These are phyloP conservation scores for Anguilla japonica DNA, from an alignment of 2,113 vertebrate genomes.

Conservation along the genomic window DNA sequence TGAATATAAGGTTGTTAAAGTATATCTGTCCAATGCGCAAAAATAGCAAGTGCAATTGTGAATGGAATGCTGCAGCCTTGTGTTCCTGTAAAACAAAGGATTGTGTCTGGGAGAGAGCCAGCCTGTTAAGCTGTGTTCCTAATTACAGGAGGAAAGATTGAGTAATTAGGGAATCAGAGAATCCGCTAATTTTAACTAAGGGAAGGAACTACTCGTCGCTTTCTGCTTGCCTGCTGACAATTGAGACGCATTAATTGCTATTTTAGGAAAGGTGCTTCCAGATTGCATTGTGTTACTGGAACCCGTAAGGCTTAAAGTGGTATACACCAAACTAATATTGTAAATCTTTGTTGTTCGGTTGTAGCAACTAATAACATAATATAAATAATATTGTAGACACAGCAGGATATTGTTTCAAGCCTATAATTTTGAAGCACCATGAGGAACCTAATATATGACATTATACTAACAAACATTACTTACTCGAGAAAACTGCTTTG, in stretches of 20 bases:
- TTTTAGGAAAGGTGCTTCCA: conserved; percentile 9
- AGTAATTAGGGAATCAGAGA: conserved; percentile 52
- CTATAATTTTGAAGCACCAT: background rate
- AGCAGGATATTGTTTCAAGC: background rate
- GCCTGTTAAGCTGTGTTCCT: conserved; percentile 23
- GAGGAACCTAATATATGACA: background rate
- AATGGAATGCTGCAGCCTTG: conserved; percentile 3
- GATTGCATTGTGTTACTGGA: background rate
- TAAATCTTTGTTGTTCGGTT: background rate
- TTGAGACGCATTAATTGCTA: conserved; percentile 27
- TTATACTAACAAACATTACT: background rate
- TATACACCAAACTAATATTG: background rate
- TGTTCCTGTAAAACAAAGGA: conserved; percentile 4
- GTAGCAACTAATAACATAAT: background rate
- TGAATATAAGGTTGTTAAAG: background rate
- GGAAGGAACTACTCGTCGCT: conserved; percentile 39
- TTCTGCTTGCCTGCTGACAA: conserved; percentile 42
- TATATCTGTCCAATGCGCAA: background rate
- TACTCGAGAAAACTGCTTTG: background rate
- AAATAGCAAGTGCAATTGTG: background rate
- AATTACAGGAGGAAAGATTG: conserved; percentile 44
- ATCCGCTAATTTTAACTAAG: conserved; percentile 48
- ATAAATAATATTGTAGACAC: background rate
- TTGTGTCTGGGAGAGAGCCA: conserved; percentile 39
- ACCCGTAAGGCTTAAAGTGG: background rate